Evolutionary conservation across 2,113 vertebrate genomes (phyloP), one percentile per base, ranked within the genome.

Genomic region (Leptobrachium ailaonicum): DNA sequence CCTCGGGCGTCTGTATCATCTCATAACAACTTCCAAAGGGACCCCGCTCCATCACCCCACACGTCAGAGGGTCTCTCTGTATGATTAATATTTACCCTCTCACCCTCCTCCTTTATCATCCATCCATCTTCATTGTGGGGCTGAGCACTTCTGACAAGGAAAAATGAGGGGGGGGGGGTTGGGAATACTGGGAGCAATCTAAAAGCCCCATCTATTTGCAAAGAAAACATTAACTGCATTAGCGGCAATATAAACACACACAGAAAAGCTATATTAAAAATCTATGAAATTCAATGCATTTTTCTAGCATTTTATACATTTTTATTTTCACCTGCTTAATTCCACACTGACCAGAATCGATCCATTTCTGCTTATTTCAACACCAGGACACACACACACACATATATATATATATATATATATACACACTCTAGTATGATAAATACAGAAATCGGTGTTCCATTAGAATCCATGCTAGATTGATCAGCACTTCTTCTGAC

Each of bases 11-110:
- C 86, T 87, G 87, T 87, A 88, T 86, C 84, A 84, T 84, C 86
- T 87, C 83, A 84, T 88, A 88, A 89, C 87, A 88, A 87, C 86
- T 88, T 88, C 81, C 87, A 87, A 81, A 84, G 88, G 85, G 88
- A 84, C 83, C 56, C 86, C 80, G 47, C 84, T 90, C 85, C 85
- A 87, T 89, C 88, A 90, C 12, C 75, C 84, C 69, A 88, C 83
- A 85, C 83, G 86, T 88, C 87, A 86, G 67, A 79, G 54, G 62
- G 83, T 88, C 85, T 72, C 82, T 89, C 66, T 70, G 76, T 81
- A 73, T 87, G 87, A 90, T 89, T 90, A 87, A 90, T 88, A 89
- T 86, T 87, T 83, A 83, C 82, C 82, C 82, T 83, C 82, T 83
- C 86, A 86, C 79, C 83, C 81, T 84, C 75, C 71, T 83, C 50